A percentile compares a stretch with the other conserved stretches of the same genome.
Conservation (phyloP, 2,888 invertebrate genomes). For the Maniola hyperantus region DNA sequence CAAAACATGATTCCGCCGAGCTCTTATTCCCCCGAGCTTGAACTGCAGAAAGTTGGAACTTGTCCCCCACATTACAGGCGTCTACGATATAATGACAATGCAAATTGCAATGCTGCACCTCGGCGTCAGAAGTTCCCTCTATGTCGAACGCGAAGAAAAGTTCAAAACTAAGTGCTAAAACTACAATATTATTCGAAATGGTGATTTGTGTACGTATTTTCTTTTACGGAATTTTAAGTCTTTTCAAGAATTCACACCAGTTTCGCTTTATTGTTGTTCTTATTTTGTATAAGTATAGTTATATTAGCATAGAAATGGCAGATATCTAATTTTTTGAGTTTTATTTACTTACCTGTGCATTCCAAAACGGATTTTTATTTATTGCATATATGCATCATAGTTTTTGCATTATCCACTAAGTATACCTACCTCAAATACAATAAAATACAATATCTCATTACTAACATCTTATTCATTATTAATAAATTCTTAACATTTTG, state of each 20-base stretch:
- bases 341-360: too few relatives aligned
- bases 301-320: not conserved
- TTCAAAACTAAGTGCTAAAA: slow-evolving; percentile 36
- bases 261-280: not conserved
- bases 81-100: slow-evolving; percentile 44
- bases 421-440: too few relatives aligned
- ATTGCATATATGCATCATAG: too few relatives aligned
- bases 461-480: too few relatives aligned
- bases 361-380: too few relatives aligned
- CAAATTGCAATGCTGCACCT: slow-evolving; percentile 42
- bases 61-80: slow-evolving; percentile 37
- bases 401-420: too few relatives aligned
- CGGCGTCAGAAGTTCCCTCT: slow-evolving; percentile 36
- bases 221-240: slow-evolving; percentile 11
- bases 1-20: slow-evolving; percentile 15
- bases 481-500: too few relatives aligned
- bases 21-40: slow-evolving; percentile 31
- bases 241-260: not conserved
- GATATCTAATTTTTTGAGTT: too few relatives aligned
- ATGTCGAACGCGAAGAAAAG: slow-evolving; percentile 35
- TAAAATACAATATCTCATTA: too few relatives aligned
- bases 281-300: not conserved
- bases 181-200: slow-evolving; percentile 33
- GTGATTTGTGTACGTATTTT: slow-evolving; percentile 26
- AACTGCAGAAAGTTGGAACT: slow-evolving; percentile 35